Conservation (phyloP, 2,113 vertebrate genomes). For the Pithys albifrons region DNA sequence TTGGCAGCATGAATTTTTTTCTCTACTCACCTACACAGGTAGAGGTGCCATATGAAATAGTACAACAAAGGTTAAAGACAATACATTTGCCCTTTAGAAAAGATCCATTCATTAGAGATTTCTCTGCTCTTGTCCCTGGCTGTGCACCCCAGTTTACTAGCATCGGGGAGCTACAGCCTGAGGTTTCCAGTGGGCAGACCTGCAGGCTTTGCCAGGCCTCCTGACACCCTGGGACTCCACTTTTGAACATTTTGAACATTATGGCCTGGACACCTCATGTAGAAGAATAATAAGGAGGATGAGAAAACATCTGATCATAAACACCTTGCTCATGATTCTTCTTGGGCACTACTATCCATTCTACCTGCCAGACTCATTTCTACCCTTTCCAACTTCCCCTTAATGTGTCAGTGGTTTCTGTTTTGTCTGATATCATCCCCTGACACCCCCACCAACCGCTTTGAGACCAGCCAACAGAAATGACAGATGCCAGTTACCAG, state of each 20-base stretch:
- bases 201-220: not conserved
- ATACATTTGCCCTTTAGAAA: not conserved
- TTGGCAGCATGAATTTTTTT: not conserved
- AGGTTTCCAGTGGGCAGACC: not conserved
- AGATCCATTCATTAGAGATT: not conserved
- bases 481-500: not conserved
- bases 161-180: not conserved
- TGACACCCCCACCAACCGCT: too few relatives aligned
- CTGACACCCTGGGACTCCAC: not conserved
- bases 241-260: not conserved
- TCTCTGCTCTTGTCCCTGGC: not conserved
- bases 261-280: accelerated
- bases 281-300: not conserved
- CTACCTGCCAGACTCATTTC: not conserved
- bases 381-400: not conserved
- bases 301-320: not conserved
- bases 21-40: not conserved
- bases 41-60: not conserved
- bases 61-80: not conserved
- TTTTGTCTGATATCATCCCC: not conserved
- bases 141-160: not conserved
- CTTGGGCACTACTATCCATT: not conserved
- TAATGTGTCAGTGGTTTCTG: not conserved
- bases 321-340: not conserved
- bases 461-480: not conserved